Evolutionary conservation across 2,888 invertebrate genomes (phyloP), one percentile per base, ranked within the genome.

Genomic region (Torymus aiolomorphi): DNA sequence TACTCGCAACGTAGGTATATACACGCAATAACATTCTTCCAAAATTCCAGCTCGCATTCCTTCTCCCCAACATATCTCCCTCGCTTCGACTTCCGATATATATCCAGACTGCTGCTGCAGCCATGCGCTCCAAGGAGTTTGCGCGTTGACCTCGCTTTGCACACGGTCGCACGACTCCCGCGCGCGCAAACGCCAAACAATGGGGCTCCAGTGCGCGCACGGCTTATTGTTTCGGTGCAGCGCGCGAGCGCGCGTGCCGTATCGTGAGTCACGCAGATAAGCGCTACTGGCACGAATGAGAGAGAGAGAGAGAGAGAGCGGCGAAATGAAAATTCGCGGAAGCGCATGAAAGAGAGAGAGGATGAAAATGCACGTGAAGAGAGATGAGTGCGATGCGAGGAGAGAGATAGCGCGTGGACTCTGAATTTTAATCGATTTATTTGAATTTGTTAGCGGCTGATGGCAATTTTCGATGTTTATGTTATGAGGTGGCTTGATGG

Each of bases 391-490:
- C 31, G 31, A 31, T 31, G 31, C 31, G 31, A 31, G 31, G 8
- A 8, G 31, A 2, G 31, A 31, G 8, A 31, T 3, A 31, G 4
- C 3, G 31, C 2, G 31, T 31, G 8, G 69, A 62, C 5, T 31
- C 31, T 57, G 71, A 49, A 71, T 65, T 77, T 77, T 65, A 71
- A 77, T 77, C 71, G 71, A 20, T 71, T 71, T 52, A 65, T 71
- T 71, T 57, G 65, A 56, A 56, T 54, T 8, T 31, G 13, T 65
- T 14, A 54, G 54, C 31, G 57, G 42, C 72, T 59, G 52, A 49
- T n/a, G 14, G 14, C n/a, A n/a, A 12, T 20, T 31, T 78, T 57
- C 52, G 24, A 66, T 66, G 65, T 66, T 66, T 66, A 51, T 8
- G 51, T 51, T 66, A 66, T 51, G 65, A 51, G 51, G 18, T 11